phyloP scores from a whole-genome alignment of 2,113 vertebrate species.

The Dromiciops gliroides region DNA sequence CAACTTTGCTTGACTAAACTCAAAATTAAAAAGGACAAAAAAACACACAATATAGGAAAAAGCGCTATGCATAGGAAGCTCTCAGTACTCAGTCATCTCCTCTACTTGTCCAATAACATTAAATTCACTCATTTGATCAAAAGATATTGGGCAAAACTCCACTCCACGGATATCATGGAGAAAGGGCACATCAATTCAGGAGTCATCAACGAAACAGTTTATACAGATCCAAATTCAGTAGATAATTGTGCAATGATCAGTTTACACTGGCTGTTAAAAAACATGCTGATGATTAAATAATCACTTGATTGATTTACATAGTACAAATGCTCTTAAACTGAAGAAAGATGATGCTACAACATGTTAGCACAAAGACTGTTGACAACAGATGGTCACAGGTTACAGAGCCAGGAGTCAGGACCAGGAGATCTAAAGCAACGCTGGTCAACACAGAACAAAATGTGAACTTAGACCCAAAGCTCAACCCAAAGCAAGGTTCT shows the following conservation, averaged over 20 bases:
- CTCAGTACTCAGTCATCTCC: too few relatives aligned
- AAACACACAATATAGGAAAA: neutral
- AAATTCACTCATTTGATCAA: too few relatives aligned
- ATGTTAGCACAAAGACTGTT: neutral
- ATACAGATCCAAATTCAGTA: neutral
- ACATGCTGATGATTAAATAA: neutral
- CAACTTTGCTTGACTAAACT: neutral
- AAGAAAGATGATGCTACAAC: neutral
- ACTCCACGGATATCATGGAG: too few relatives aligned
- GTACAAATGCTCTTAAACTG: neutral
- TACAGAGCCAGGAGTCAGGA: neutral
- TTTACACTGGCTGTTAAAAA: neutral
- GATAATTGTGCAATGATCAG: neutral
- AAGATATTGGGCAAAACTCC: too few relatives aligned
- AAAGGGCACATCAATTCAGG: neutral
- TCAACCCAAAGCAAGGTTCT: too few relatives aligned
- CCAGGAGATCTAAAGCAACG: neutral
- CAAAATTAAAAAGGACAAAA: neutral
- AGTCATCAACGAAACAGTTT: neutral
- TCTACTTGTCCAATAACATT: neutral
- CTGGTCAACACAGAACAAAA: accelerated
- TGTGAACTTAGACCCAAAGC: neutral
- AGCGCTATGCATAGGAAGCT: neutral
- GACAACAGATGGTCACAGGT: neutral
- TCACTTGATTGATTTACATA: neutral